phyloP scores from a whole-genome alignment of 2,888 invertebrate species.

The Micropterix aruncella region DNA sequence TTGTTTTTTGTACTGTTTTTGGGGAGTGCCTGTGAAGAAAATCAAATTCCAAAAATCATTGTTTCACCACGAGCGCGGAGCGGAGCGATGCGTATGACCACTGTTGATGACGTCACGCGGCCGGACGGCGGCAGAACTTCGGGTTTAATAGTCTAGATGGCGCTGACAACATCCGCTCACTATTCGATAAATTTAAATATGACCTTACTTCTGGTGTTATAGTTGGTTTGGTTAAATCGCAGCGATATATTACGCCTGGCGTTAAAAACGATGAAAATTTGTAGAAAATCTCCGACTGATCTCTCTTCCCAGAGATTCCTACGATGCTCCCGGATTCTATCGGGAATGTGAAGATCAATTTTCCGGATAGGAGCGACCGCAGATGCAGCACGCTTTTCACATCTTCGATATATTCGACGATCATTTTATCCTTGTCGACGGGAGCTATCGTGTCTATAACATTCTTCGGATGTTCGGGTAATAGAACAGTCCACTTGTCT shows the following conservation, averaged over 20 bases:
- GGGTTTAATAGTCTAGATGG: too few relatives aligned
- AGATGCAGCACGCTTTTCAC: conserved; percentile 87
- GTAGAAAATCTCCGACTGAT: conserved; percentile 83
- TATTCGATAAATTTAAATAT: too few relatives aligned
- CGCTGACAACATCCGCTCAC: too few relatives aligned
- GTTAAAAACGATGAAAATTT: conserved; percentile 88
- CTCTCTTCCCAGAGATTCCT: conserved; percentile 72
- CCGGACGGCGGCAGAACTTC: too few relatives aligned
- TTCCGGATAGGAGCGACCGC: conserved; percentile 58
- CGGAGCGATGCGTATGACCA: too few relatives aligned
- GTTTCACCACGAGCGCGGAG: too few relatives aligned
- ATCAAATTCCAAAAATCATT: too few relatives aligned
- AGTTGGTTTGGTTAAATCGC: conserved; percentile 57
- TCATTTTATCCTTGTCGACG: conserved; percentile 72
- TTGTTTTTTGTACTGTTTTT: too few relatives aligned
- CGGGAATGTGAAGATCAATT: conserved; percentile 56
- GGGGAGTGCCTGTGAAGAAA: too few relatives aligned
- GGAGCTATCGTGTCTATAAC: conserved; percentile 83
- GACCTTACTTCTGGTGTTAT: conserved; percentile 44
- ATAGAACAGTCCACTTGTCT: conserved; percentile 70
- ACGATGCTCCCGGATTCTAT: conserved; percentile 79
- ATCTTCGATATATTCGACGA: conserved; percentile 83
- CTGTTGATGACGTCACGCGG: too few relatives aligned
- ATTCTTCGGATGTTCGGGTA: conserved; percentile 71
- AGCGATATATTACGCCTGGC: conserved; percentile 73